Percentiles rank a stretch among this genome's conserved stretches.
Conservation (phyloP, 2,888 invertebrate species). For the Coleophora deauratella region DNA sequence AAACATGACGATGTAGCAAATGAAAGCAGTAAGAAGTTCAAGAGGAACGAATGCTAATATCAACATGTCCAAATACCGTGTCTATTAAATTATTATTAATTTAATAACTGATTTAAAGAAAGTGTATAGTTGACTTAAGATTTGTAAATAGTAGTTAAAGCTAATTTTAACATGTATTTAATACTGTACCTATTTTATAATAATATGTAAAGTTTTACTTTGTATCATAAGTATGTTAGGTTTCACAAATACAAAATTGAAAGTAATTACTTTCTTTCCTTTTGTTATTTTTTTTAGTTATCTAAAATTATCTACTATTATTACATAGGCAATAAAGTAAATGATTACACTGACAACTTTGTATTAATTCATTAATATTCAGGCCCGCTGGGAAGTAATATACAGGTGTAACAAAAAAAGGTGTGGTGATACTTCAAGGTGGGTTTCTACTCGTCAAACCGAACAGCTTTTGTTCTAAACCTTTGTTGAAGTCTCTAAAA, state of each 20-base stretch:
- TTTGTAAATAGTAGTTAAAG: constrained; percentile 67
- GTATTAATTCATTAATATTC: too few species aligned
- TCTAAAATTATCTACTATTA: constrained; percentile 19
- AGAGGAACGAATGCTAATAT: constrained; percentile 62
- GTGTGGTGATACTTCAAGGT: too few species aligned
- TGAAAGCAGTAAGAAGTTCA: constrained; percentile 64
- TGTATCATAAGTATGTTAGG: constrained; percentile 67
- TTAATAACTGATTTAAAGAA: constrained; percentile 30
- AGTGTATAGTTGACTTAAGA: constrained; percentile 58
- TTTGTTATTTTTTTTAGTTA: constrained; percentile 30
- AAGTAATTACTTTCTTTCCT: constrained; percentile 36
- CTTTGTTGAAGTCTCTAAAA: too few species aligned
- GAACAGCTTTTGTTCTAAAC: too few species aligned
- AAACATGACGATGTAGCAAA: constrained; percentile 59
- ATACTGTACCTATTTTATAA: constrained; percentile 67
- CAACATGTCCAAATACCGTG: constrained; percentile 43
- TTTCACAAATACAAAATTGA: constrained; percentile 49
- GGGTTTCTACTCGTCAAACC: too few species aligned
- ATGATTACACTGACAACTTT: constrained; percentile 7
- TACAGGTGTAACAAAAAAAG: too few species aligned
- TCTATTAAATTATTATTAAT: constrained; percentile 66
- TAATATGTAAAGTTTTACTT: constrained; percentile 60
- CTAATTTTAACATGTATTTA: constrained; percentile 63
- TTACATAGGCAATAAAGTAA: constrained; percentile 30
- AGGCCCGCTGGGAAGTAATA: too few species aligned